Evolutionary conservation across 2,888 invertebrate species (phyloP), one percentile per base, ranked within the genome.

Genomic region (Cheilosia pagana): DNA sequence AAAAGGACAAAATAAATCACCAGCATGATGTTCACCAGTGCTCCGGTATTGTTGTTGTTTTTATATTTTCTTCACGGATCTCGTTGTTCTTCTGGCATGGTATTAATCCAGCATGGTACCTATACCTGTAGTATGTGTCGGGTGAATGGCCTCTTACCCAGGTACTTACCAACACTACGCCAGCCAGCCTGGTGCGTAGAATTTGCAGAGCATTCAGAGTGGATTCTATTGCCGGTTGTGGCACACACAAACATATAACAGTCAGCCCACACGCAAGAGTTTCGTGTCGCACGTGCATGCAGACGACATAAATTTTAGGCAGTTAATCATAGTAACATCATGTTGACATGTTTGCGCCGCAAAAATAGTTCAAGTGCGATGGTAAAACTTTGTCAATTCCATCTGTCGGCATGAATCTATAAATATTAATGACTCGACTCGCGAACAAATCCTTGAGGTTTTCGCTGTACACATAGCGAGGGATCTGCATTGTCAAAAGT

Each of bases 1-100:
- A 62, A 60, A 52, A 60, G 76, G 59, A 67, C 48, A 71, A 77
- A 65, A 62, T 72, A 82, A 77, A 77, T 77, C 77, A 82, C 41
- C 45, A 35, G 25, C 57, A 81, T 71, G 81, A 59, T 75, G 59
- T 50, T 50, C 53, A 43, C 60, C 60, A 23, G 6, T 12, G 31
- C 48, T 31, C 10, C 3, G 12, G 35, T 3, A 35, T 12, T 35
- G 35, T 3, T 12, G 3, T 35, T 35, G 12, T 12, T 35, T 8
- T 8, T 43, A 16, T n/a, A 53, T 25, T 55, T 12, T 10, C 50
- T 43, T 55, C 19, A 19, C 31, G 72, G 16, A 31, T 62, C 39
- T 14, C 45, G 25, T 21, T 63, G 19, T 63, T 76, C 45, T 59
- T 57, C 63, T 62, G 35, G 10, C 12, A 3, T 63, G 55, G 31